Percentiles rank a stretch among this genome's conserved stretches.
Evolutionary conservation across 2,113 vertebrate species (phyloP).

Genomic region (Todiramphus saurophagus): DNA sequence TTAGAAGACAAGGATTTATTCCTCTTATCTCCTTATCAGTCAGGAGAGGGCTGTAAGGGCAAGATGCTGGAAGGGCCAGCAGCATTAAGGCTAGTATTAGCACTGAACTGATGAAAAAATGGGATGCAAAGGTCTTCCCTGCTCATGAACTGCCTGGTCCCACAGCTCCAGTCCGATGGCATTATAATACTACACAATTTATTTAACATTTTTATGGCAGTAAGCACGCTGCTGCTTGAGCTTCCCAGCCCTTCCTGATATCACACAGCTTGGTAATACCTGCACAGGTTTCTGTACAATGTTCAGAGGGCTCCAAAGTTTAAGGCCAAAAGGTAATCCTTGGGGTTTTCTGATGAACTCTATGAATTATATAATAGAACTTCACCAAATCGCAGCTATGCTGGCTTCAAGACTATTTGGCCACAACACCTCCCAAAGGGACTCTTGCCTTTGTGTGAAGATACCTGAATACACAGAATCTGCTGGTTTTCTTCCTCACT

Average conservation of each 20-base stretch:
- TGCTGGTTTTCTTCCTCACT: neutral
- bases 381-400: neutral
- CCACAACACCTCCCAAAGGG: neutral
- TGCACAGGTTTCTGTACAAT: neutral
- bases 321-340: neutral
- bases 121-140: neutral
- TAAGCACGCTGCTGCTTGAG: neutral
- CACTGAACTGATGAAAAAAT: neutral
- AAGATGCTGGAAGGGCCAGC: neutral
- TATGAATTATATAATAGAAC: neutral
- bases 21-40: neutral
- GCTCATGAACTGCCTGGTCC: neutral
- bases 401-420: neutral
- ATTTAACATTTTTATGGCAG: neutral
- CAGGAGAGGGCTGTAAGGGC: neutral
- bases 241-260: neutral
- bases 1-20: neutral
- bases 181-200: neutral
- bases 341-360: neutral
- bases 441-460: neutral
- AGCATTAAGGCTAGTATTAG: neutral
- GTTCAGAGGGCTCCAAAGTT: neutral
- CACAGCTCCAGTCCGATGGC: neutral
- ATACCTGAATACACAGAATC: neutral
- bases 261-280: neutral